phyloP scores from a whole-genome alignment of 2,888 invertebrate genomes.

The Eueremaeus valkanovi region DNA sequence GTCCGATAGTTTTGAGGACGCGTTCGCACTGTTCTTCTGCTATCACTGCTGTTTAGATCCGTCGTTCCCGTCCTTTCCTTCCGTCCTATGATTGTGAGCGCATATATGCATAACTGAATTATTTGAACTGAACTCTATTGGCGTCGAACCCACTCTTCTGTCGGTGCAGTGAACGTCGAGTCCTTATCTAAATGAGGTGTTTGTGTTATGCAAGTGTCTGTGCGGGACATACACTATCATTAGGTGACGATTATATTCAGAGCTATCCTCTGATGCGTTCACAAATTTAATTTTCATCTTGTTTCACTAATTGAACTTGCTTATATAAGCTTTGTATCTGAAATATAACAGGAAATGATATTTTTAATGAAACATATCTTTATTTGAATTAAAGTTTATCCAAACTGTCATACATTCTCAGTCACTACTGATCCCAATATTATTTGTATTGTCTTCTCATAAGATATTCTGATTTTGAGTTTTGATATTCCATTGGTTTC shows the following conservation, averaged over 20 bases:
- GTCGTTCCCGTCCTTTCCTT: conserved; percentile 25
- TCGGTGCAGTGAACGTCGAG: not conserved
- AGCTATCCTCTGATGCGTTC: not conserved
- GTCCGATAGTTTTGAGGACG: conserved; percentile 11
- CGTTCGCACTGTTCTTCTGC: not conserved
- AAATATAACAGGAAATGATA: too few species aligned
- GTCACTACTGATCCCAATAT: too few species aligned
- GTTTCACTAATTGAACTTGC: too few species aligned
- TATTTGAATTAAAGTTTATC: too few species aligned
- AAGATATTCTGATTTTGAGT: too few species aligned
- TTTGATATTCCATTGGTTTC: too few species aligned
- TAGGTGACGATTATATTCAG: conserved; percentile 19
- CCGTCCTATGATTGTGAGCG: conserved; percentile 15
- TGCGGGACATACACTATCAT: conserved; percentile 10
- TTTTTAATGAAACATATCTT: too few species aligned
- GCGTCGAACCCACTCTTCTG: not conserved
- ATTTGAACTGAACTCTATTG: not conserved
- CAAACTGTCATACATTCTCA: too few species aligned
- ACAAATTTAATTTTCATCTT: conserved; percentile 19
- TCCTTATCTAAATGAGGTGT: conserved; percentile 27
- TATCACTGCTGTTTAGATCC: conserved; percentile 19
- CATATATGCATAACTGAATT: conserved; percentile 25
- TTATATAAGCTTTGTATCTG: too few species aligned
- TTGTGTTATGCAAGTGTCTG: too few species aligned
- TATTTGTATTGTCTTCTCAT: too few species aligned